Evolutionary conservation across 2,888 invertebrate species (phyloP).

Genomic region (Nemapogon koenigi): DNA sequence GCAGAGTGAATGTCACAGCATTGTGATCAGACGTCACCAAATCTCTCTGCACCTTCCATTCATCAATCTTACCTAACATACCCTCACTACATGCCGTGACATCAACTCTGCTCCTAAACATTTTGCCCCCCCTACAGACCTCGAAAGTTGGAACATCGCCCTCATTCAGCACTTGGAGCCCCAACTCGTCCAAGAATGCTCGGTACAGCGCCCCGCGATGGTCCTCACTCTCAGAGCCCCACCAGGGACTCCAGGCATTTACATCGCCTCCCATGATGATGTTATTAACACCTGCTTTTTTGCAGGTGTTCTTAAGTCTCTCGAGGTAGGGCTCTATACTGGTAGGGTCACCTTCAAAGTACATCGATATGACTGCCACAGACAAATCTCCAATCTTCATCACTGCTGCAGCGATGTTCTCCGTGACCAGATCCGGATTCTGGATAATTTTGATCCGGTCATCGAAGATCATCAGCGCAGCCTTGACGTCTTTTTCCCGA

Average conservation of each 20-base stretch:
- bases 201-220: constrained; percentile 6
- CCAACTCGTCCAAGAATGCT: constrained; percentile 2
- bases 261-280: constrained; percentile 8
- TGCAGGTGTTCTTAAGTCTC: neutral
- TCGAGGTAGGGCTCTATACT: constrained; percentile 4
- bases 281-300: neutral
- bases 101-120: constrained; percentile 3
- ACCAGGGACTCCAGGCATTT: constrained; percentile 11
- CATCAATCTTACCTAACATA: constrained; percentile 5
- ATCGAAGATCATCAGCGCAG: constrained; percentile 13
- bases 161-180: constrained; percentile 3
- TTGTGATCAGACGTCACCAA: constrained; percentile 15
- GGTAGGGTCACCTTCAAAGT: constrained; percentile 10
- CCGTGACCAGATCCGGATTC: constrained; percentile 5
- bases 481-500: constrained; percentile 5
- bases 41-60: constrained; percentile 11
- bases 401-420: constrained; percentile 6
- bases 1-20: constrained; percentile 9
- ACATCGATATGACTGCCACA: constrained; percentile 7
- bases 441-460: constrained; percentile 1
- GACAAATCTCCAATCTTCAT: constrained; percentile 1
- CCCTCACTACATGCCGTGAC: constrained; percentile 7
- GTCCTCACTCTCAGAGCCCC: constrained; percentile 9
- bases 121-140: neutral
- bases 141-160: constrained; percentile 4